Conservation (phyloP, 92 coral and sea anemone genomes). For the Parazoanthus atlanticus region DNA sequence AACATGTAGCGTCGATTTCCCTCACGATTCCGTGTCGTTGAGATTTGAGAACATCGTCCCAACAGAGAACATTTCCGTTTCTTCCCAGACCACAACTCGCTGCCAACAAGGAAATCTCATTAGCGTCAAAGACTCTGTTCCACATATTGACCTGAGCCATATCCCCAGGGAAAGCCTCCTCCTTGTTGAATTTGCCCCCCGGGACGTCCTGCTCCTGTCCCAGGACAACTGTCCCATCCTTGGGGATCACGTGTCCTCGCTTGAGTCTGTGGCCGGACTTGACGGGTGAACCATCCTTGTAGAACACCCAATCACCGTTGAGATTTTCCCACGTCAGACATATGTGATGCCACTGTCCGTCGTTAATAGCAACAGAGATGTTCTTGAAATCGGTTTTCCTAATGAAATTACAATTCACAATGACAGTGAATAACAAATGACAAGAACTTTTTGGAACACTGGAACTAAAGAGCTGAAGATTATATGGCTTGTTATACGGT, state of each 20-base stretch:
- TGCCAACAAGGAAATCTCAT: constrained; percentile 18
- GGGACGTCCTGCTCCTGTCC: constrained; percentile 40
- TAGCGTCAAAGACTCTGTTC: constrained; percentile 22
- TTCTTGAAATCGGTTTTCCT: constrained; percentile 44
- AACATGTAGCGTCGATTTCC: constrained; percentile 23
- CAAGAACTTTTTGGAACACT: no score
- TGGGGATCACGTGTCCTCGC: constrained; percentile 36
- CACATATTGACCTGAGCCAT: constrained; percentile 32
- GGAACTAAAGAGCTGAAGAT: no score
- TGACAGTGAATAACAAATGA: no score
- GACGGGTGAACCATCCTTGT: constrained; percentile 29
- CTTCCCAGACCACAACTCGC: constrained; percentile 20
- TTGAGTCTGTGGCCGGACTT: constrained; percentile 22
- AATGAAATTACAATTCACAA: not conserved
- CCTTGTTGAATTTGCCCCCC: constrained; percentile 39
- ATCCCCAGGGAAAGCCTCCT: constrained; percentile 35
- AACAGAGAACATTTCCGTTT: constrained; percentile 20
- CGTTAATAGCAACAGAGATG: constrained; percentile 34
- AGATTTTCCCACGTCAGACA: constrained; percentile 41
- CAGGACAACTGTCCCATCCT: constrained; percentile 36
- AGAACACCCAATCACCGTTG: constrained; percentile 34
- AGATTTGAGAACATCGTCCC: constrained; percentile 42
- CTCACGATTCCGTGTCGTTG: constrained; percentile 24
- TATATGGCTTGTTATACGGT: no score
- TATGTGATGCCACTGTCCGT: constrained; percentile 37